Evolutionary conservation across 2,888 invertebrate species (phyloP).

Genomic region (Nemurella pictetii): DNA sequence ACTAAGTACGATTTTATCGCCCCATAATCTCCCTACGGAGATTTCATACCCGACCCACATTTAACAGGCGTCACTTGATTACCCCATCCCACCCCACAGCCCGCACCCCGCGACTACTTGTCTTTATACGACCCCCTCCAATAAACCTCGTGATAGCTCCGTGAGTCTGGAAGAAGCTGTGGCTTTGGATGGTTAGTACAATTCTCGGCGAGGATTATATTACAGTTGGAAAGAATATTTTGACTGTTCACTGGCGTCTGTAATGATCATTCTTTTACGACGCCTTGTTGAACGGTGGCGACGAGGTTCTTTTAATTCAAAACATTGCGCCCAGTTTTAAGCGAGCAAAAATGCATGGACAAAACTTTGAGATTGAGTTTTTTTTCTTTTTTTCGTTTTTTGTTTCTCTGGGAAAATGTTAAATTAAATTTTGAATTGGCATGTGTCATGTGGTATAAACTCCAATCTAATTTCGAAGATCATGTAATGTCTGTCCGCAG

Average conservation of each 20-base stretch:
- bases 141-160: background rate
- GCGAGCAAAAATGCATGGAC: too few relatives aligned
- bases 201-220: background rate
- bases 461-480: too few relatives aligned
- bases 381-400: too few relatives aligned
- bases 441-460: too few relatives aligned
- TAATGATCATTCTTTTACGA: background rate
- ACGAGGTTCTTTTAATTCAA: background rate
- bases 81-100: background rate
- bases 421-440: too few relatives aligned
- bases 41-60: conserved; percentile 23
- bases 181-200: background rate
- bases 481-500: too few relatives aligned
- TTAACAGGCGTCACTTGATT: conserved; percentile 20
- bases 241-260: background rate
- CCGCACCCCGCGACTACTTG: conserved; percentile 8
- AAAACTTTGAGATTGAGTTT: too few relatives aligned
- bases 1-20: conserved; percentile 26
- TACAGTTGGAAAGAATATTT: background rate
- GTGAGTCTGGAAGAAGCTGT: background rate
- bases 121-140: background rate
- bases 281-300: background rate
- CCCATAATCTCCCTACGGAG: background rate
- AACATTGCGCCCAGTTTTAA: too few relatives aligned
- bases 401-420: too few relatives aligned